Base-by-base conservation (phyloP, 2,888 invertebrate genomes). In the Agrilus cyanescens region DNA sequence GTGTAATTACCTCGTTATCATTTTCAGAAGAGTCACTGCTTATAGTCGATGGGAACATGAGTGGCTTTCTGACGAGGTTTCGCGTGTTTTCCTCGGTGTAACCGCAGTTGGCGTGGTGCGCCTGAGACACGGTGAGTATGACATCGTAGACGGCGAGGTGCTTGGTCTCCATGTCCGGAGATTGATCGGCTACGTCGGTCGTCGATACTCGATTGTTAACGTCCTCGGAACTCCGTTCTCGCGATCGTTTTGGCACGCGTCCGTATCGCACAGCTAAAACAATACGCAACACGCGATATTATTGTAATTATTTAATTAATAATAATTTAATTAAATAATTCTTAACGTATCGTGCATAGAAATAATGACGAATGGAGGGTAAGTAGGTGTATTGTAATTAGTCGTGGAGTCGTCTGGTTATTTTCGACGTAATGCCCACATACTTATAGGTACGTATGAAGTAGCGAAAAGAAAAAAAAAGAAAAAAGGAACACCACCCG, bases 251-350 rank as follows among this genome's bases (percentile, higher is more conserved):
- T 50, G 96, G 95, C 56, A 94, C 94, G 52, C 95, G 79, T 53
- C 96, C 95, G 75, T 96, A 96, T 63, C 95, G 77, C 51, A 95
- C 95, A 62, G 94, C 93, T 93, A 72, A 35, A 69, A 69, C 52
- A 57, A 25, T 10, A 4, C 25, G 10, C 25, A 25, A 25, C 25
- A 25, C 20, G 10, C 10, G 25, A 25, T 10, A 4, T 7, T 25
- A 25, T 25, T 25, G 10, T 10, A 25, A 4, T 4, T 10, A 25
- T 25, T 10, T 25, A 10, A 25, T 25, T 25, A 20, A 7, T 20
- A 20, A 5, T 20, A 20, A 20, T n/a, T n/a, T n/a, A n/a, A n/a
- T n/a, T n/a, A n/a, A n/a, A n/a, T n/a, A n/a, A n/a, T n/a, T n/a
- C n/a, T n/a, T n/a, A n/a, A n/a, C n/a, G n/a, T n/a, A n/a, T n/a